Evolutionary conservation across 2,113 vertebrate genomes (phyloP).

Genomic region (Erinaceus europaeus): DNA sequence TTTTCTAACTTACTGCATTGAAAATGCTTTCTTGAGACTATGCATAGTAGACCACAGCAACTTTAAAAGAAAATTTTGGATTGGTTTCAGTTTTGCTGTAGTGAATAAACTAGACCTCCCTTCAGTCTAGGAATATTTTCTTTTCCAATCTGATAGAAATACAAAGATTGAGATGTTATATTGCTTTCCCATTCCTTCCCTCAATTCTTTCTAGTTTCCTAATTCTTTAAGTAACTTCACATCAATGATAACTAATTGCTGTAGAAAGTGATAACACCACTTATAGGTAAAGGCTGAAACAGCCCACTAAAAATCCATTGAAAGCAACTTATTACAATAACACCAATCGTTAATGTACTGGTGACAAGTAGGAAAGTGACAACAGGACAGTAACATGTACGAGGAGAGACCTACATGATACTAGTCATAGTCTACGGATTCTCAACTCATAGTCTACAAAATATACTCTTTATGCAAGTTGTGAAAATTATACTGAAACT

Average conservation of each 20-base stretch:
- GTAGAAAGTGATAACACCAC: neutral
- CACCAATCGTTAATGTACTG: neutral
- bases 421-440: too few species aligned
- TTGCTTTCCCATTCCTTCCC: neutral
- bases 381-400: neutral
- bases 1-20: constrained; percentile 20
- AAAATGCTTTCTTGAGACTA: constrained; percentile 15
- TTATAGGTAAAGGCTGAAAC: neutral
- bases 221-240: neutral
- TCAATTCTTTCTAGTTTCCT: neutral
- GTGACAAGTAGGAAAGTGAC: neutral
- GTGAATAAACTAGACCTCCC: neutral
- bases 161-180: neutral
- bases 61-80: constrained; percentile 10
- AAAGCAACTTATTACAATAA: neutral
- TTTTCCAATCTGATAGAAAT: neutral
- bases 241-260: neutral
- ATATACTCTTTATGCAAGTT: neutral
- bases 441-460: neutral
- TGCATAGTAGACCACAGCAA: neutral
- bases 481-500: constrained; percentile 15
- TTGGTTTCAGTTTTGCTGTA: neutral
- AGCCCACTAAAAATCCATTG: neutral
- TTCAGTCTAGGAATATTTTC: neutral
- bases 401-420: neutral